Evolutionary conservation across 2,797 vertebrate genomes (phyloP), one percentile per base, ranked within the genome.

Genomic region (Erpetoichthys calabaricus): DNA sequence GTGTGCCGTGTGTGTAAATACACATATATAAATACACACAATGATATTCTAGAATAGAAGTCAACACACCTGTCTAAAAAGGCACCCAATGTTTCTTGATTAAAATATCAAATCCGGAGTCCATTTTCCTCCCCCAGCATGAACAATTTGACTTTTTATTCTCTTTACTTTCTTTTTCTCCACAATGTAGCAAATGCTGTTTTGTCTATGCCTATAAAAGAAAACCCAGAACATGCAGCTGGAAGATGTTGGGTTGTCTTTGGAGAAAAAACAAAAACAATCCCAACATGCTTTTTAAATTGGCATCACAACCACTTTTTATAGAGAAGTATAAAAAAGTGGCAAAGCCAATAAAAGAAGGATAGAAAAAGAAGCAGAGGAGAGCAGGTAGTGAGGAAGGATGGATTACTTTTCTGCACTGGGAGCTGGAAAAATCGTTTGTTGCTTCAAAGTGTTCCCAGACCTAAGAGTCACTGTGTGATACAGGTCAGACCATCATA

Each of bases 241-340:
- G 79, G 84, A 68, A 74, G 79, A 92, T 93, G 91, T 91, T 91
- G 89, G 89, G 85, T 85, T 86, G 82, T 82, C 80, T 55, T 7
- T 25, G 25, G 25, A 25, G 25, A 25, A 25, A 25, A 25, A 80
- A 71, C 73, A 74, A 72, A 71, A 75, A 84, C 86, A 87, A 83
- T 83, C 80, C 85, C 82, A 84, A 83, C 73, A 80, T 85, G 81
- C 81, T 80, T 82, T 76, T 80, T 73, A 83, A 85, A 87, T 86
- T 90, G 80, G 84, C 72, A 77, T 80, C 73, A 75, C 76, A 85
- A 85, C 80, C 86, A 90, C 83, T 86, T 83, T 69, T 68, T 65
- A 77, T 67, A 77, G 6, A 73, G 72, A 42, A 62, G 68, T 59
- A 64, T 68, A 78, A 79, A 80, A 77, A 81, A 83, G 75, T 85